Percentiles rank a stretch among this genome's conserved stretches.
These are phyloP conservation scores for Smittia aterrima DNA, from an alignment of 2,888 invertebrate species.

Conservation along the genomic window DNA sequence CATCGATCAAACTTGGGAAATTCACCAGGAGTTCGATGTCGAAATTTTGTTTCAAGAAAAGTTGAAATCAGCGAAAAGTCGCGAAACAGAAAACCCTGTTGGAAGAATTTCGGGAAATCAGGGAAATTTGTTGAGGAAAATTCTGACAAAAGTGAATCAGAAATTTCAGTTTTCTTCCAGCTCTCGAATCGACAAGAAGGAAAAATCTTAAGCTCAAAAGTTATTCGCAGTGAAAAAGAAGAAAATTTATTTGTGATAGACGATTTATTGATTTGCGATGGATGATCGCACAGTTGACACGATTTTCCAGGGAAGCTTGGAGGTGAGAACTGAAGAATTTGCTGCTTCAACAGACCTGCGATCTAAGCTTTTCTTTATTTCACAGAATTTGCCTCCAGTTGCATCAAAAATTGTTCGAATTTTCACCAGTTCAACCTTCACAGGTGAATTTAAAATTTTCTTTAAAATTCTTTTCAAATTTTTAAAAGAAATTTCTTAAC, in stretches of 20 bases:
- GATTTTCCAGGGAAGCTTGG: slow-evolving; percentile 84
- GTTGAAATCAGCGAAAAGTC: too few species aligned
- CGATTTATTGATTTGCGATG: slow-evolving; percentile 57
- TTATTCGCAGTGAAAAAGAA: not conserved
- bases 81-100: too few species aligned
- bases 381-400: slow-evolving; percentile 85
- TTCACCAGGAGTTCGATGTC: too few species aligned
- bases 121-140: not conserved
- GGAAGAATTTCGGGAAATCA: too few species aligned
- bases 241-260: slow-evolving; percentile 4
- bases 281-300: slow-evolving; percentile 87
- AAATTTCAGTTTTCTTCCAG: slow-evolving; percentile 15
- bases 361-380: too few species aligned
- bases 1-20: too few species aligned
- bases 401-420: slow-evolving; percentile 98
- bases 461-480: too few species aligned
- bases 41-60: too few species aligned
- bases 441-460: slow-evolving; percentile 77
- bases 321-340: too few species aligned
- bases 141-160: not conserved
- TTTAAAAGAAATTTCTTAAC: not conserved
- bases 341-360: too few species aligned
- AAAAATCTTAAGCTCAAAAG: not conserved
- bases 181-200: not conserved
- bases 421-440: slow-evolving; percentile 97